A percentile compares a stretch with the other conserved stretches of the same genome.
Conservation (phyloP, 2,797 vertebrate species). For the Catostomus latipinnis region DNA sequence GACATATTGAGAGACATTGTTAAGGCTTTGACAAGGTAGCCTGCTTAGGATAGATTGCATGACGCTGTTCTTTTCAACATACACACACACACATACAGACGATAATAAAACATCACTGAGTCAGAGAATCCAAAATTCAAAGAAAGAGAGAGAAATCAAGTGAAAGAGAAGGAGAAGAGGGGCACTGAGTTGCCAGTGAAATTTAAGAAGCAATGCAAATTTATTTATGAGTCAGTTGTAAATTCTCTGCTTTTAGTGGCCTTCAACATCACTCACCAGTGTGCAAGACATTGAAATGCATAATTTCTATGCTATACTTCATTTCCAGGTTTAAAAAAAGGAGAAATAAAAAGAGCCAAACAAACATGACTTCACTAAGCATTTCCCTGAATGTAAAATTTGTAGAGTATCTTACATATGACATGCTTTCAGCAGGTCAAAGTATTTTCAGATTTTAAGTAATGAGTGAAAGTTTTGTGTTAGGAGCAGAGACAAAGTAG, state of each 20-base stretch:
- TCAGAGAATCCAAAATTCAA: slow-evolving; percentile 30
- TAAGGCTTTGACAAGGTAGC: slow-evolving; percentile 58
- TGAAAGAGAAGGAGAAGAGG: slow-evolving; percentile 5
- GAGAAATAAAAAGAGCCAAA: background rate
- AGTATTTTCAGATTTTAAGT: background rate
- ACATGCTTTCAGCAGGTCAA: slow-evolving; percentile 50
- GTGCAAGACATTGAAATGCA: slow-evolving; percentile 36
- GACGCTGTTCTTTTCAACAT: slow-evolving; percentile 49
- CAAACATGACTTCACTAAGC: slow-evolving; percentile 21
- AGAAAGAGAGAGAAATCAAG: slow-evolving; percentile 18
- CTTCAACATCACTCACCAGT: slow-evolving; percentile 36
- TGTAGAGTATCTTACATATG: slow-evolving; percentile 45
- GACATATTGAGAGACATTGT: slow-evolving; percentile 33
- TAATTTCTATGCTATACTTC: slow-evolving; percentile 47
- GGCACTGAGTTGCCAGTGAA: slow-evolving; percentile 10
- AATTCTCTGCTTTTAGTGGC: slow-evolving; percentile 44
- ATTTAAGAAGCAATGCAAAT: slow-evolving; percentile 19
- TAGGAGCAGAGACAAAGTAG: slow-evolving; percentile 18
- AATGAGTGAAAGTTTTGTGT: background rate
- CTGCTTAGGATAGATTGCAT: slow-evolving; percentile 55
- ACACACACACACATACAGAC: slow-evolving; percentile 29
- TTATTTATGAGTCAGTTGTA: slow-evolving; percentile 30
- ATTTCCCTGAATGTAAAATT: slow-evolving; percentile 26
- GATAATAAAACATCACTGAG: slow-evolving; percentile 35
- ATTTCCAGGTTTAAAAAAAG: slow-evolving; percentile 34